Percentiles rank a stretch among this genome's conserved stretches.
These are phyloP conservation scores for Hiodon tergisus DNA, from an alignment of 2,113 vertebrate species.

Conservation along the genomic window DNA sequence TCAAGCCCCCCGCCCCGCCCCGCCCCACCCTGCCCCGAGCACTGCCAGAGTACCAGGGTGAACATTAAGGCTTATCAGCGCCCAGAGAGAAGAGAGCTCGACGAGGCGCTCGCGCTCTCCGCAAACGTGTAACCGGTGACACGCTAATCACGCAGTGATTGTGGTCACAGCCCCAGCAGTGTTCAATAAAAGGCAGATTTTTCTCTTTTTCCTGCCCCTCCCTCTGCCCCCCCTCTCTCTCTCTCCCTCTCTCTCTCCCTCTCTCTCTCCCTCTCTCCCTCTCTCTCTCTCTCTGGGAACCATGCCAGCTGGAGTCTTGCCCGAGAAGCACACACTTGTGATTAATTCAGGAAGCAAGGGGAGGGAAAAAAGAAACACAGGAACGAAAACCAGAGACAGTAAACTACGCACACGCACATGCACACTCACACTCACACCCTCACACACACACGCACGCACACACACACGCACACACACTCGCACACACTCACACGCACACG, in stretches of 20 bases:
- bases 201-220: conserved; percentile 11
- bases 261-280: conserved; percentile 31
- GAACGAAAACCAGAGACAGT: neutral
- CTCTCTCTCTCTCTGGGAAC: conserved; percentile 49
- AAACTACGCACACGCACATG: neutral
- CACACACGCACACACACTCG: too few species aligned
- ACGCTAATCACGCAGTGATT: conserved; percentile 54
- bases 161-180: conserved; percentile 34
- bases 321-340: conserved; percentile 17
- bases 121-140: conserved; percentile 42
- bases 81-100: conserved; percentile 23
- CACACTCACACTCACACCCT: neutral
- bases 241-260: conserved; percentile 8
- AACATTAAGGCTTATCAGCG: conserved; percentile 25
- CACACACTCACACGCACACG: neutral
- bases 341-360: conserved; percentile 22
- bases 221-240: conserved; percentile 11
- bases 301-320: conserved; percentile 55
- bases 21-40: too few species aligned
- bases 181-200: conserved; percentile 33
- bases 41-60: neutral
- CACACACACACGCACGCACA: too few species aligned
- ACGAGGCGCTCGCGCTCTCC: conserved; percentile 35
- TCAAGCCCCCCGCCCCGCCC: too few species aligned
- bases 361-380: conserved; percentile 6